phyloP scores from a whole-genome alignment of 2,113 vertebrate species.

The Raja brachyura region DNA sequence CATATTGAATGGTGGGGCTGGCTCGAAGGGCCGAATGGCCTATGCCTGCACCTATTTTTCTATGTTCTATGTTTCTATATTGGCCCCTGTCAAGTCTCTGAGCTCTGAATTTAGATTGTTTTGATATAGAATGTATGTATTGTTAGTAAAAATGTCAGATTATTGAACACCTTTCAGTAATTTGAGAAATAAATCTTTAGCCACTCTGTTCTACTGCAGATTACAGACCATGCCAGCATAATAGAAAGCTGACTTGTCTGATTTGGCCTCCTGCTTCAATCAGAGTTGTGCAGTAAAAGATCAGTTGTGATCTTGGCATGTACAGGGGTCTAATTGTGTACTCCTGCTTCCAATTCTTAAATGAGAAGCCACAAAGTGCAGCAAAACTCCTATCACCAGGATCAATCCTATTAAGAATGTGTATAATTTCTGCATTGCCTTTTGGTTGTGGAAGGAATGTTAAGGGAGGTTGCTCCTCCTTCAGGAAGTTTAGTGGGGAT shows the following conservation, averaged over 20 bases:
- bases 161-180: not conserved
- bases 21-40: too few relatives aligned
- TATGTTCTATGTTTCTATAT: too few relatives aligned
- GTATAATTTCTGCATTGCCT: not conserved
- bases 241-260: not conserved
- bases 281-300: not conserved
- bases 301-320: not conserved
- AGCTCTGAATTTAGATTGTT: not conserved
- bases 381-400: not conserved
- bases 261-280: not conserved
- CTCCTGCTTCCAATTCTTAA: not conserved
- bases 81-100: not conserved
- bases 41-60: too few relatives aligned
- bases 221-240: not conserved
- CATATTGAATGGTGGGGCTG: too few relatives aligned
- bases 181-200: not conserved
- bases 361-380: not conserved
- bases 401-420: not conserved
- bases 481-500: too few relatives aligned
- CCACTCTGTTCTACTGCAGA: not conserved
- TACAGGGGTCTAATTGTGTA: too few relatives aligned
- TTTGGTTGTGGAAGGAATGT: not conserved
- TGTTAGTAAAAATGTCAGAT: not conserved
- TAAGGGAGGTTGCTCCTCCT: not conserved
- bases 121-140: not conserved